Evolutionary conservation across 2,113 vertebrate species (phyloP).

Genomic region (Bubo scandiacus): DNA sequence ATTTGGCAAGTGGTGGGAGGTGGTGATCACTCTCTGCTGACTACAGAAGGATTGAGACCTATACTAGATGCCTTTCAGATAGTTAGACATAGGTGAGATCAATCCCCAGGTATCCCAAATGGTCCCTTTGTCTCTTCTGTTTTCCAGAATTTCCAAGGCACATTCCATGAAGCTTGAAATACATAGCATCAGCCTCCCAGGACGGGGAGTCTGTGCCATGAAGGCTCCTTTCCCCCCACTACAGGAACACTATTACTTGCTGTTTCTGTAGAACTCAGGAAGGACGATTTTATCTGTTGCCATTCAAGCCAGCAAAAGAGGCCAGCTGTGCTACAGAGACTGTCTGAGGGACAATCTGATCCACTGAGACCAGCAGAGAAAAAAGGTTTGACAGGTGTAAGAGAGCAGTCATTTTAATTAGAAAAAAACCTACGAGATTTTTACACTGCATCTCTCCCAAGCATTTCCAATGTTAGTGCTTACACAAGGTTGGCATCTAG

Average conservation of each 20-base stretch:
- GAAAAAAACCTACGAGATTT: background rate
- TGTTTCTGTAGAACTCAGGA: background rate
- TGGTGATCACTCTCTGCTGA: background rate
- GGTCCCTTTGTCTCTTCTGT: background rate
- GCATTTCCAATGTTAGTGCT: background rate
- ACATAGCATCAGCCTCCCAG: background rate
- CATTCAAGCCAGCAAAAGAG: background rate
- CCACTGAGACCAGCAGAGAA: background rate
- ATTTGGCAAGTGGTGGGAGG: background rate
- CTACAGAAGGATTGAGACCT: background rate
- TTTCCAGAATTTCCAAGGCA: background rate
- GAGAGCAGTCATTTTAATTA: constrained; percentile 17
- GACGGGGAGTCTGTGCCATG: background rate
- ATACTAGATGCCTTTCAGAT: background rate
- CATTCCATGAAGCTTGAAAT: background rate
- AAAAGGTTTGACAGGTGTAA: background rate
- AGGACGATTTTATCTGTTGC: background rate
- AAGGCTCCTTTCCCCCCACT: background rate
- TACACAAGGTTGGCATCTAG: background rate
- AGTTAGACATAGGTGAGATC: background rate
- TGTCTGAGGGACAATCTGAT: background rate
- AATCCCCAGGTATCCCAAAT: background rate
- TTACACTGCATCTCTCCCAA: background rate
- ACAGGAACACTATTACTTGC: background rate
- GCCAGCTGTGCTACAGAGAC: background rate